Evolutionary conservation across 2,888 invertebrate genomes (phyloP).

Genomic region (Mesorhabditis spiculigera): DNA sequence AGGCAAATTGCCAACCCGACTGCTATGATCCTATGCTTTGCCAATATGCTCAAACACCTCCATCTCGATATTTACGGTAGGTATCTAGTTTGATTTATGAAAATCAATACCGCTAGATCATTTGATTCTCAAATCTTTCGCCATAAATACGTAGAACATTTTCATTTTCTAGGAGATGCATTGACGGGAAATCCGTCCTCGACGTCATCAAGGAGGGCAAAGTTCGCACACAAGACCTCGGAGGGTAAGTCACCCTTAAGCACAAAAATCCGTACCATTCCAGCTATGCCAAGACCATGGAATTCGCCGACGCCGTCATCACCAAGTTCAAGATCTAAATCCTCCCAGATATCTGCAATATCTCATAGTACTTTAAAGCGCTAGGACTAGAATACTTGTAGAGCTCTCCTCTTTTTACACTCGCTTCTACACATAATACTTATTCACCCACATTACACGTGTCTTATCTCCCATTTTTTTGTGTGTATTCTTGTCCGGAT

Average conservation of each 20-base stretch:
- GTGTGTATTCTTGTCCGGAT: not conserved
- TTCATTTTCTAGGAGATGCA: conserved; percentile 22
- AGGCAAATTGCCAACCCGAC: conserved; percentile 89
- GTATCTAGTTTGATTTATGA: conserved; percentile 69
- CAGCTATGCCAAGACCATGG: conserved; percentile 88
- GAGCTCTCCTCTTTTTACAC: not conserved
- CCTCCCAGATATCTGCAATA: not conserved
- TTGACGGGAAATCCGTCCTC: conserved; percentile 68
- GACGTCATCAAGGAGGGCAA: conserved; percentile 81
- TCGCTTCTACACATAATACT: no score
- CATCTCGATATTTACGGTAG: conserved; percentile 81
- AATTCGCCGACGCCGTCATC: conserved; percentile 87
- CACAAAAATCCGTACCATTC: conserved; percentile 67
- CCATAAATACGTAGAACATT: no score
- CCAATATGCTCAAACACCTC: conserved; percentile 86
- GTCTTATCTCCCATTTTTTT: not conserved
- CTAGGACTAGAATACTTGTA: not conserved
- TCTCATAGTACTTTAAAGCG: not conserved
- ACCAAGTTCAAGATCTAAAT: conserved; percentile 54
- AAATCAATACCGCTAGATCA: conserved; percentile 59
- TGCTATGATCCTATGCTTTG: conserved; percentile 86
- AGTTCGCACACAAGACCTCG: conserved; percentile 78
- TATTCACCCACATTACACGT: not conserved
- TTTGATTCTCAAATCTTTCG: no score
- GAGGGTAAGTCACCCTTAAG: conserved; percentile 72